Base-by-base conservation (phyloP, 2,888 invertebrate species). In the Chouioia cunea region DNA sequence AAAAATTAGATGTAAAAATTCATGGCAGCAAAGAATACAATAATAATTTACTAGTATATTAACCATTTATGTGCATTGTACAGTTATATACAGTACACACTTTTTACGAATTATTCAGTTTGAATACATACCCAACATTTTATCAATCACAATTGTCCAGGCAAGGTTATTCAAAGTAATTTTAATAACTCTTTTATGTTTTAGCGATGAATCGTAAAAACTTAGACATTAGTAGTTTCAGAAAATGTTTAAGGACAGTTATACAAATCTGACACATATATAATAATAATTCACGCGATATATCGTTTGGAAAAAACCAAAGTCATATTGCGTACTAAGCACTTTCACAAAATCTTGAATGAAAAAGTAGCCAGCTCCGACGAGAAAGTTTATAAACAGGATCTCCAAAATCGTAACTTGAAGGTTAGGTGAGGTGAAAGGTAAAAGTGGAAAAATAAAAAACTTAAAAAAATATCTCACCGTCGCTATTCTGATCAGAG, bases 401-500 rank as follows among this genome's bases (percentile, higher is more conserved):
- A 36, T 10, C 6, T 36, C 10, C 36, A 36, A 36, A 36, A 36
- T 1, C 23, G 27, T 36, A 18, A 14, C 2, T 23, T 14, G 12
- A 47, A 70, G 63, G 68, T 62, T 68, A 62, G 43, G 68, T 67
- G 12, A 20, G 20, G 23, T 23, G 20, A 53, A 53, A 53, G 20
- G 4, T 10, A 53, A 14, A 23, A 23, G 14, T 53, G 53, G 4
- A 6, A 22, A 53, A 53, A 12, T 12, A 20, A 53, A 15, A 20
- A 20, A 15, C 2, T 23, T 3, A 10, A 36, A 36, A 2, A 36
- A 36, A 36, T 36, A 36, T 36, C 64, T 62, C 22, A 74, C 74
- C 74, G 43, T 70, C 74, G 15, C n/a, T 54, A 18, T 65, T 68
- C 4, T 74, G 56, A 18, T 72, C 67, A 14, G 27, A 14, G 20